Evolutionary conservation across 2,113 vertebrate species (phyloP).

Genomic region (Ardeotis arabs): DNA sequence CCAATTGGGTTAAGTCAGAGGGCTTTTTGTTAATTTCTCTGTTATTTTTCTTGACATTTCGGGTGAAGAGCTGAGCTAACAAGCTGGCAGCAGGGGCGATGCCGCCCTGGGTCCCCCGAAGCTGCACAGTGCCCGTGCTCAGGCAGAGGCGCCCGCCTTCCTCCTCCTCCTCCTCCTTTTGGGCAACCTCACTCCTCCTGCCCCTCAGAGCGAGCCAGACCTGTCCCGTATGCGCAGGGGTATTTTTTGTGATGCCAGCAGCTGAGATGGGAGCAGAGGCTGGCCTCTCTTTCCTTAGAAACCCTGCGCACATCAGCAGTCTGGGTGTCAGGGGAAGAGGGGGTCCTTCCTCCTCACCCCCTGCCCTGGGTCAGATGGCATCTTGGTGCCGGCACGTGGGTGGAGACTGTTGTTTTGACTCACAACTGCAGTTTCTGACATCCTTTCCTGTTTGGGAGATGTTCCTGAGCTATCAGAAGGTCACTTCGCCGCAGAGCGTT

Average conservation of each 20-base stretch:
- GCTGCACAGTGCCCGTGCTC: neutral
- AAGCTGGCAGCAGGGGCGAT: neutral
- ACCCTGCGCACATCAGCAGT: neutral
- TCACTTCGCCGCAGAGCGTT: neutral
- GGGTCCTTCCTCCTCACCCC: neutral
- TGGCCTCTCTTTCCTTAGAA: neutral
- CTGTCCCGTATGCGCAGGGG: neutral
- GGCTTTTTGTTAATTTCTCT: conserved; percentile 37
- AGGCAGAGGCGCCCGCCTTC: neutral
- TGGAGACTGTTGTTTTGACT: neutral
- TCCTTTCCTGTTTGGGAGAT: neutral
- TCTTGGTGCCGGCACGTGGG: neutral
- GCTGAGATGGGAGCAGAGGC: neutral
- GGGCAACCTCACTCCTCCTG: neutral
- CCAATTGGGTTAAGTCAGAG: conserved; percentile 63
- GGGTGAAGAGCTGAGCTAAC: neutral
- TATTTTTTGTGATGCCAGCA: neutral
- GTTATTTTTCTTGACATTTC: conserved; percentile 21
- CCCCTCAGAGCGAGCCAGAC: neutral
- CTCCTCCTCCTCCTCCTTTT: neutral
- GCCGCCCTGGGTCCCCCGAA: accelerated
- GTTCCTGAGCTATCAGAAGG: conserved; percentile 10
- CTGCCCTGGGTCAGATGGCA: neutral
- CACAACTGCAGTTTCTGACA: neutral
- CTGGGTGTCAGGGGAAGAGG: neutral